Evolutionary conservation across 1,140 invertebrate species (phyloP).

Genomic region (Antheraea pernyi): DNA sequence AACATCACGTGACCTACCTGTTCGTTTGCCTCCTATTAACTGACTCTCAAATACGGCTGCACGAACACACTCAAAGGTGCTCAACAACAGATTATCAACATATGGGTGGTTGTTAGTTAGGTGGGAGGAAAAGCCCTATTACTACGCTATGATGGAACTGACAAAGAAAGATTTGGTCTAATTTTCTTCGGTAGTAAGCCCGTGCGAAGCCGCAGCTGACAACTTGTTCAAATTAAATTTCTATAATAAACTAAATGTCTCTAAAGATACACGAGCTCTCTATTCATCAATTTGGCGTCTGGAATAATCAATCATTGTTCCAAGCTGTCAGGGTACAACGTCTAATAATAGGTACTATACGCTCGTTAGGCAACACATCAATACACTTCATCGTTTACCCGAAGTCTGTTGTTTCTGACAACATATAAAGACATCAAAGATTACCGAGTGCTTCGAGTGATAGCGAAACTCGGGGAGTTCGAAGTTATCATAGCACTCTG

Average conservation of each 20-base stretch:
- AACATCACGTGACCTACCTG: no score
- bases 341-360: neutral
- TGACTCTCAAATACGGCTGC: no score
- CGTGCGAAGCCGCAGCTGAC: neutral
- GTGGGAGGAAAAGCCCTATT: no score
- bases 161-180: no score
- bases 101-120: no score
- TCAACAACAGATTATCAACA: no score
- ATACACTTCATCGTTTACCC: neutral
- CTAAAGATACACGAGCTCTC: neutral
- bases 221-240: neutral
- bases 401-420: neutral
- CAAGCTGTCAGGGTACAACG: neutral
- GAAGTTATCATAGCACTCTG: no score
- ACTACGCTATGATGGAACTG: no score
- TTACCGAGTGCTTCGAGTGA: neutral
- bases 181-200: no score
- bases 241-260: neutral
- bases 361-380: conserved; percentile 1
- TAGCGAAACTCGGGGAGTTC: no score
- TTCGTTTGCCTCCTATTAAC: no score
- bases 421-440: neutral
- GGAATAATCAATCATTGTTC: neutral
- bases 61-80: no score
- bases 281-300: neutral